Evolutionary conservation across 2,888 invertebrate species (phyloP).

Genomic region (Azorinus chamasolen): DNA sequence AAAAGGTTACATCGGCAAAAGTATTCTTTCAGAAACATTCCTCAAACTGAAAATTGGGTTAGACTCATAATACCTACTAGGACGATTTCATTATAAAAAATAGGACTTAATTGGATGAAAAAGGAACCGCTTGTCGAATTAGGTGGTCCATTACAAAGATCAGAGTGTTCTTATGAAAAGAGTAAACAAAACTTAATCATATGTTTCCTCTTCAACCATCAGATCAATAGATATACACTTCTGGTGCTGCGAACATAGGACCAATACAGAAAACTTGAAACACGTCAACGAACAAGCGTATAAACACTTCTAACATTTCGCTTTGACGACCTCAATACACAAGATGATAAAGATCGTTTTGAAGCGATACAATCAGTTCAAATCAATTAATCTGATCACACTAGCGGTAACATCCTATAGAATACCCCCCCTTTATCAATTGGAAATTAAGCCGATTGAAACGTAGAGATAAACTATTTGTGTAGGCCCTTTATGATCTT

Average conservation of each 20-base stretch:
- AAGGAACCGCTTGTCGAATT: background rate
- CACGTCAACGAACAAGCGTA: slow-evolving; percentile 8
- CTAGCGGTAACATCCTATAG: slow-evolving; percentile 35
- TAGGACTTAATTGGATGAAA: too few species aligned
- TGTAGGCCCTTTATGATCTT: too few species aligned
- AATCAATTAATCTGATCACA: slow-evolving; percentile 56
- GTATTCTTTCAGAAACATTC: too few species aligned
- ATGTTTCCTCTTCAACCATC: too few species aligned
- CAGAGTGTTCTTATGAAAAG: slow-evolving; percentile 33
- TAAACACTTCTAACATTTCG: background rate
- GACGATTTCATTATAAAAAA: too few species aligned
- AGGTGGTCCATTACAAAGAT: slow-evolving; percentile 36
- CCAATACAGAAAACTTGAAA: background rate
- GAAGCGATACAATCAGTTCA: slow-evolving; percentile 42
- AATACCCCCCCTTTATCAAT: slow-evolving; percentile 2
- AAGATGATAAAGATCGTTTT: slow-evolving; percentile 52
- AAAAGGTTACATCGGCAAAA: too few species aligned
- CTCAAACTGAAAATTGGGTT: too few species aligned
- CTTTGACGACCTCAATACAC: slow-evolving; percentile 25
- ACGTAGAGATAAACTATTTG: too few species aligned
- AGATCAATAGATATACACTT: too few species aligned
- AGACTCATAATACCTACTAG: too few species aligned
- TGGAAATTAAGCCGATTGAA: slow-evolving; percentile 1
- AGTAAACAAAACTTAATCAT: slow-evolving; percentile 32
- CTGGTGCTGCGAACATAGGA: background rate